Base-by-base conservation (phyloP, 2,888 invertebrate species). In the Eristalinus sepulchralis region DNA sequence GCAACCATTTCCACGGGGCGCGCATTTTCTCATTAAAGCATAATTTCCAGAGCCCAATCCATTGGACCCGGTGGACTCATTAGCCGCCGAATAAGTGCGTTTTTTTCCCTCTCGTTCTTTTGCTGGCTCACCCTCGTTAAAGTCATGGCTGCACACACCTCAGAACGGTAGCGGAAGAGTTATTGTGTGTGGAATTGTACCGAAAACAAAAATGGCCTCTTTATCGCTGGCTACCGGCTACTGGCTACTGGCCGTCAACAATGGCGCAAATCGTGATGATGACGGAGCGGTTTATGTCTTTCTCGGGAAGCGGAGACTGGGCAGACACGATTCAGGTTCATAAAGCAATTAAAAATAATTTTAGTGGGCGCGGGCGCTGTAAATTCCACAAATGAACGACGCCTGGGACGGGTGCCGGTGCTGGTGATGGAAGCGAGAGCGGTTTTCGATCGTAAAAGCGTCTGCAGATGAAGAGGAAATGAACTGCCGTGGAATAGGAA, bases 301-400 rank as follows among this genome's bases (percentile, higher is more conserved):
- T 84, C 57, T 53, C 62, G 13, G 47, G 84, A 80, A 84, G 59
- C 71, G n/a, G 33, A 39, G 11, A 33, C 2, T 20, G 22, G 34
- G 55, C 22, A n/a, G 57, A 57, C 27, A 27, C 27, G 17, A 64
- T 22, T 17, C 34, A 59, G 39, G 36, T 73, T 78, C 78, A 78
- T 86, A 75, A 78, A 78, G 78, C 85, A 78, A 78, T 82, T 86
- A 86, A 78, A 85, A 78, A 47, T 75, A 59, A 73, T 73, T 59
- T 77, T 63, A 77, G 85, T 81, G 75, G 82, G 85, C 63, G 82
- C 59, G 62, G 72, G 47, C 36, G 57, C 39, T 36, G 39, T 63
- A 71, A 60, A 75, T 67, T 64, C n/a, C 17, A 34, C 63, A 47
- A 53, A 79, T 59, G 33, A 66, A 63, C 27, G 27, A 5, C 27